Percentiles rank a stretch among this genome's conserved stretches.
These are phyloP conservation scores for Mylabris phalerata DNA, from an alignment of 1,140 invertebrate species.

Conservation along the genomic window DNA sequence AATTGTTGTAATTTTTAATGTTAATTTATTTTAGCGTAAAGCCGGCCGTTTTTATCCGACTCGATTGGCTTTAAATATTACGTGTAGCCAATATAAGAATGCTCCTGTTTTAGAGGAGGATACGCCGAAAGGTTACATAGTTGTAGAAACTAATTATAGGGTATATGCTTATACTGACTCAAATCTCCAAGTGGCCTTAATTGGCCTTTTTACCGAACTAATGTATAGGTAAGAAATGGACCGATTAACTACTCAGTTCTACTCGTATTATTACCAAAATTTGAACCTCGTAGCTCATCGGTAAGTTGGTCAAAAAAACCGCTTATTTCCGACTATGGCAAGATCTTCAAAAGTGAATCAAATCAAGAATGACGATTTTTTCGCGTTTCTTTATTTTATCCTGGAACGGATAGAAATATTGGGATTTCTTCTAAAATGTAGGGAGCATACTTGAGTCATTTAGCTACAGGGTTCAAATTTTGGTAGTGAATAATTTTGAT, in stretches of 20 bases:
- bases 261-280: too few relatives aligned
- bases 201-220: slow-evolving; percentile 88
- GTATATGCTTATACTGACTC: slow-evolving; percentile 96
- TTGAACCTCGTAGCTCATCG: too few relatives aligned
- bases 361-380: too few relatives aligned
- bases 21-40: slow-evolving; percentile 56
- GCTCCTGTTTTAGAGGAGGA: slow-evolving; percentile 45
- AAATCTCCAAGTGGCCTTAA: slow-evolving; percentile 82
- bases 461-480: not conserved
- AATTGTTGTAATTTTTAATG: not conserved
- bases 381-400: too few relatives aligned
- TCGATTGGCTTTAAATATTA: slow-evolving; percentile 82
- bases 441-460: not conserved
- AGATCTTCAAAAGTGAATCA: too few relatives aligned
- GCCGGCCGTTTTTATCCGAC: slow-evolving; percentile 93
- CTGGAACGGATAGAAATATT: too few relatives aligned
- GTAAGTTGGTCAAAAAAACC: too few relatives aligned
- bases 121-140: slow-evolving; percentile 69
- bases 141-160: slow-evolving; percentile 96
- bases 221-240: slow-evolving; percentile 63
- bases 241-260: not conserved
- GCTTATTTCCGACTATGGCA: too few relatives aligned
- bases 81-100: slow-evolving; percentile 56
- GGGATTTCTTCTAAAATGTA: too few relatives aligned
- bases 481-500: too few relatives aligned